phyloP scores from a whole-genome alignment of 2,113 vertebrate species.

The Melanerpes formicivorus region DNA sequence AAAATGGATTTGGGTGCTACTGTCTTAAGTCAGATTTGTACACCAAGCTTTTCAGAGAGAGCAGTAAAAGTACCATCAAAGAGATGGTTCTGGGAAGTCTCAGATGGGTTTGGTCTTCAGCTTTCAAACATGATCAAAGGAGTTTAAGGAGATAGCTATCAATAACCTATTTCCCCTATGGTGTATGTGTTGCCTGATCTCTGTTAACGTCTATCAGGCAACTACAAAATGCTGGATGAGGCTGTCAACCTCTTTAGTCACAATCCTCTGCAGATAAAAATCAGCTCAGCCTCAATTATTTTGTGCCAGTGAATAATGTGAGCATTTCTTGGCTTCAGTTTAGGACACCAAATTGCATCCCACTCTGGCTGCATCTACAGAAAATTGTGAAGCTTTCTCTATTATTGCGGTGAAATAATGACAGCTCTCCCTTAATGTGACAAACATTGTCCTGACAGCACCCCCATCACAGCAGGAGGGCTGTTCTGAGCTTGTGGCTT shows the following conservation, averaged over 20 bases:
- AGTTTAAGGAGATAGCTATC: neutral
- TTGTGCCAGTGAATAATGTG: neutral
- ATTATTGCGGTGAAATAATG: neutral
- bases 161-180: neutral
- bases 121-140: neutral
- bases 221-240: neutral
- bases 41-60: neutral
- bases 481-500: neutral
- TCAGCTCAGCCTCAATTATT: neutral
- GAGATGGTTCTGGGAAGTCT: neutral
- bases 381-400: neutral
- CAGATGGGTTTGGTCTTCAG: neutral
- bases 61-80: neutral
- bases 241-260: neutral
- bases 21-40: neutral
- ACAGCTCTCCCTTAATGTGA: neutral
- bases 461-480: accelerated
- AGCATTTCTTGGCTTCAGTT: neutral
- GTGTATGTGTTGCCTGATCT: neutral
- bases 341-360: neutral
- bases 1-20: neutral
- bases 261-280: neutral
- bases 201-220: neutral
- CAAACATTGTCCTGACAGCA: neutral
- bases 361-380: neutral